Percentiles rank a stretch among this genome's conserved stretches.
Evolutionary conservation across 2,888 invertebrate species (phyloP).

Genomic region (Catocala fraxini): DNA sequence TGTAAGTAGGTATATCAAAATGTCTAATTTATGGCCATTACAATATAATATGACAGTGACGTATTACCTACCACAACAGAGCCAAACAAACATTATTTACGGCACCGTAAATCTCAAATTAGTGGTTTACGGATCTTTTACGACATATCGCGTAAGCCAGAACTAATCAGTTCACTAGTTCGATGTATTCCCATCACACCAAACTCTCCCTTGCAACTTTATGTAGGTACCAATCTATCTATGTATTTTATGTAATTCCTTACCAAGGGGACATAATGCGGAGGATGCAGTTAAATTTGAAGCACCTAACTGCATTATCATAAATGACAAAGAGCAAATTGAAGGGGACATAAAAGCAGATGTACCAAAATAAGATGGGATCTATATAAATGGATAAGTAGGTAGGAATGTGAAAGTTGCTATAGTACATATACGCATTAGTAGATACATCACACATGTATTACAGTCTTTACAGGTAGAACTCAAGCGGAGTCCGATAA

Average conservation of each 20-base stretch:
- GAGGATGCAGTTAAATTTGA: slow-evolving; percentile 49
- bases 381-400: not conserved
- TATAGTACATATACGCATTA: too few species aligned
- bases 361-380: slow-evolving; percentile 23
- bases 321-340: slow-evolving; percentile 29
- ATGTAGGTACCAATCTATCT: slow-evolving; percentile 47
- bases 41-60: slow-evolving; percentile 14
- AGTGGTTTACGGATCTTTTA: slow-evolving; percentile 72
- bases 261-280: slow-evolving; percentile 54
- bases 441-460: not conserved
- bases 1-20: not conserved
- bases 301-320: slow-evolving; percentile 45
- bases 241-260: slow-evolving; percentile 54
- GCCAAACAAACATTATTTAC: slow-evolving; percentile 74
- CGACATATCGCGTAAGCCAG: slow-evolving; percentile 64
- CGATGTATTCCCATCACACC: slow-evolving; percentile 59
- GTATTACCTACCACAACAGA: slow-evolving; percentile 62
- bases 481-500: too few species aligned
- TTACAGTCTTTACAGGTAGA: too few species aligned
- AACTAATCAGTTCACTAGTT: slow-evolving; percentile 75
- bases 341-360: slow-evolving; percentile 40
- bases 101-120: slow-evolving; percentile 78
- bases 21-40: slow-evolving; percentile 15
- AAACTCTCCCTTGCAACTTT: slow-evolving; percentile 54
- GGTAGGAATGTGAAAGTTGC: not conserved